phyloP scores from a whole-genome alignment of 2,113 vertebrate genomes.

The Lethenteron reissneri region DNA sequence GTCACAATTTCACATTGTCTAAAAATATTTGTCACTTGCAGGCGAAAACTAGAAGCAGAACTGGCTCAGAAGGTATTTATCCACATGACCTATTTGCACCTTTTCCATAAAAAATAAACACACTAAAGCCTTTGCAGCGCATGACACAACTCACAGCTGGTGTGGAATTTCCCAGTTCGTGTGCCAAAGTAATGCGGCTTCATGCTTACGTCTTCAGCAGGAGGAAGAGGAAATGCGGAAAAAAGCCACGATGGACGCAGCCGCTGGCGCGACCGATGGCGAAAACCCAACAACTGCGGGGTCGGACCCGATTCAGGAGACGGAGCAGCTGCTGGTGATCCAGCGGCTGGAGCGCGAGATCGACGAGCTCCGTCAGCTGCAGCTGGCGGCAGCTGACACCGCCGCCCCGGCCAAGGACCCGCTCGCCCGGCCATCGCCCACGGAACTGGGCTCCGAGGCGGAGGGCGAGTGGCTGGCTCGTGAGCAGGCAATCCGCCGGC shows the following conservation, averaged over 20 bases:
- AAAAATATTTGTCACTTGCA: too few species aligned
- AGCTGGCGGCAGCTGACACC: conserved; percentile 49
- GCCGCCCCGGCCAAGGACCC: conserved; percentile 13
- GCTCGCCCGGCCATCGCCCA: conserved; percentile 14
- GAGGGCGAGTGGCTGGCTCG: conserved; percentile 37
- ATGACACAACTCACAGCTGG: too few species aligned
- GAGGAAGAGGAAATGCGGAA: conserved; percentile 25
- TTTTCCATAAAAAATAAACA: too few species aligned
- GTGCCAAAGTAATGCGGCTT: too few species aligned
- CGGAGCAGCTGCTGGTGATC: conserved; percentile 66
- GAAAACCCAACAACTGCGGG: conserved; percentile 20
- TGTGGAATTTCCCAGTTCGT: too few species aligned
- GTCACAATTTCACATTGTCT: too few species aligned
- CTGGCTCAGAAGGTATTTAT: too few species aligned
- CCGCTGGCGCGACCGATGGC: neutral
- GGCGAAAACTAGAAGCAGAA: too few species aligned
- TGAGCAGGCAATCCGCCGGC: conserved; percentile 46
- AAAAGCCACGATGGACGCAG: neutral
- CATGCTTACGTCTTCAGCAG: conserved; percentile 12
- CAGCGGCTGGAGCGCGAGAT: conserved; percentile 59
- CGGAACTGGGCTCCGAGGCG: conserved; percentile 21
- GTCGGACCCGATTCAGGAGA: conserved; percentile 22
- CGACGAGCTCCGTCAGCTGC: conserved; percentile 44
- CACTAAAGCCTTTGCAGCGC: too few species aligned
- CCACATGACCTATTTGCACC: too few species aligned